A percentile compares a stretch with the other conserved stretches of the same genome.
These are phyloP conservation scores for Agriopis marginaria DNA, from an alignment of 2,888 invertebrate species.

Conservation along the genomic window DNA sequence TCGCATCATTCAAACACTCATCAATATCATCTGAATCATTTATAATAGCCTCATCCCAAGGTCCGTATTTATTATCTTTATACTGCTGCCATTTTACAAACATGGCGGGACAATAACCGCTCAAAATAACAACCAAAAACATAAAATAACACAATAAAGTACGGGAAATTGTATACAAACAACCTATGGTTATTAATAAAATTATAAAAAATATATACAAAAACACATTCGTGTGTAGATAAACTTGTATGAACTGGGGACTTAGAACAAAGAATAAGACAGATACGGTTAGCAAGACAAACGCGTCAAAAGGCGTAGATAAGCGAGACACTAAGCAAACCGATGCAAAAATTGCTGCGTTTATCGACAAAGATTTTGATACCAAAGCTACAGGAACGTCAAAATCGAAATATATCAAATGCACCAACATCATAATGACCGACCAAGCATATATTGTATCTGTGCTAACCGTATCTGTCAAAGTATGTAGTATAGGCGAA, in stretches of 20 bases:
- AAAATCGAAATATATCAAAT: constrained; percentile 97
- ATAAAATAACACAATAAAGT: constrained; percentile 88
- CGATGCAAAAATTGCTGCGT: constrained; percentile 97
- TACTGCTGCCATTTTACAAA: constrained; percentile 92
- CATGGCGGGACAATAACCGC: constrained; percentile 90
- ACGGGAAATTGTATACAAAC: constrained; percentile 85
- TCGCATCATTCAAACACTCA: constrained; percentile 58
- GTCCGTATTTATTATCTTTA: constrained; percentile 97
- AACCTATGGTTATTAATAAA: constrained; percentile 78
- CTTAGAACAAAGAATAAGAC: constrained; percentile 95
- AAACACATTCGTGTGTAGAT: constrained; percentile 86
- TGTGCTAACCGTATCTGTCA: constrained; percentile 98
- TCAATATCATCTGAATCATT: constrained; percentile 87
- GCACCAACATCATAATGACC: constrained; percentile 93
- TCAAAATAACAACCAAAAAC: constrained; percentile 87
- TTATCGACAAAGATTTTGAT: constrained; percentile 96
- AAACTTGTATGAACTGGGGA: constrained; percentile 91
- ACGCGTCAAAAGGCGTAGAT: constrained; percentile 94
- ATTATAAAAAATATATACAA: constrained; percentile 81
- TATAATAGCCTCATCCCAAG: constrained; percentile 98
- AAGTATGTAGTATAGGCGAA: constrained; percentile 96
- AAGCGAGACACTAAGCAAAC: constrained; percentile 97
- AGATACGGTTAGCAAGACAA: constrained; percentile 95
- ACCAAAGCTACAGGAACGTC: constrained; percentile 95
- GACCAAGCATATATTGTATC: constrained; percentile 98